A percentile compares a stretch with the other conserved stretches of the same genome.
phyloP scores from a whole-genome alignment of 2,888 invertebrate genomes.

The Cantharis rustica region DNA sequence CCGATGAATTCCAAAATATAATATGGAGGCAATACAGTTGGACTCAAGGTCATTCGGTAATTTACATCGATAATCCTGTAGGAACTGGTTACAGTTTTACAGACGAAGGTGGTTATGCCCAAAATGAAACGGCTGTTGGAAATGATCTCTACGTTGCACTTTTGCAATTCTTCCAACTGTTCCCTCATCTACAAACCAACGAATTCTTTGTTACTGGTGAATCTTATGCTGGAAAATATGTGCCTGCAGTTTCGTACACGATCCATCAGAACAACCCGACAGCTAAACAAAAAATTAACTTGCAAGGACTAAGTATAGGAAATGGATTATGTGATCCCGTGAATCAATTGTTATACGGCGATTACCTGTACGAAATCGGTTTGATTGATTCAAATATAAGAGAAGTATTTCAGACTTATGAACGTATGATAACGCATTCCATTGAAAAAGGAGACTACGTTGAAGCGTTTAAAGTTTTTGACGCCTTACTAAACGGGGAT shows the following conservation, averaged over 20 bases:
- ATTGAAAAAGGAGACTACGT: conserved; percentile 69
- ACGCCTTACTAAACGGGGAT: conserved; percentile 73
- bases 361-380: conserved; percentile 80
- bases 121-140: conserved; percentile 79
- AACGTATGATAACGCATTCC: conserved; percentile 61
- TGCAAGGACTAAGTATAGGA: conserved; percentile 75
- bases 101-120: conserved; percentile 76
- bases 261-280: conserved; percentile 68
- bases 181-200: conserved; percentile 73
- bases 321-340: conserved; percentile 81
- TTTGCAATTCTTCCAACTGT: conserved; percentile 82
- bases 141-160: conserved; percentile 77
- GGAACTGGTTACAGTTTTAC: conserved; percentile 94
- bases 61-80: conserved; percentile 93
- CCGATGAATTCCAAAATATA: conserved; percentile 55
- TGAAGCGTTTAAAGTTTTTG: conserved; percentile 75
- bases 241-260: conserved; percentile 76
- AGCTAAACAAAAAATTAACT: conserved; percentile 70
- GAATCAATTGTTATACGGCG: conserved; percentile 76
- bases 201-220: conserved; percentile 90
- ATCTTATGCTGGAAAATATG: conserved; percentile 84
- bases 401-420: conserved; percentile 64
- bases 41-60: conserved; percentile 76
- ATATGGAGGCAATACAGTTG: conserved; percentile 75
- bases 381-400: conserved; percentile 69